Evolutionary conservation across 64 coral and sea anemone genomes (phyloP).

Genomic region (Pocillopora verrucosa): DNA sequence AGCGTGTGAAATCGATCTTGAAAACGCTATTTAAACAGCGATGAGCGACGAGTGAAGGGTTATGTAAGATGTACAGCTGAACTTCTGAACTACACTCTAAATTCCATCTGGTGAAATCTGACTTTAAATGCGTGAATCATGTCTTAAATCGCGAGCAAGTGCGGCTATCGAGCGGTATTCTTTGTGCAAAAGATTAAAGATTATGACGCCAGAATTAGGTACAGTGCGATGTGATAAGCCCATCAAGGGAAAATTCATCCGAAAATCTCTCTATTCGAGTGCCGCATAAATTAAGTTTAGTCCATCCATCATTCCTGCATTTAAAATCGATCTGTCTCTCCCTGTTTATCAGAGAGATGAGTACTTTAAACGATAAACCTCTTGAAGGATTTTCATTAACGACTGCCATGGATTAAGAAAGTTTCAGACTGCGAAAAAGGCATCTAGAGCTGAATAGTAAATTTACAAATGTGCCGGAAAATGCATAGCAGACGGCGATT

Average conservation of each 20-base stretch:
- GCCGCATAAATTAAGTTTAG: neutral
- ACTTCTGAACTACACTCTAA: neutral
- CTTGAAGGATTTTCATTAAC: slow-evolving; percentile 21
- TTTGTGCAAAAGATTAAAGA: too few relatives aligned
- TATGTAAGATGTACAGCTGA: too few relatives aligned
- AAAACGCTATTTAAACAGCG: neutral
- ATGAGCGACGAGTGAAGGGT: neutral
- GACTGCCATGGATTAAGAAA: neutral
- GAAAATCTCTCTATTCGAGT: neutral
- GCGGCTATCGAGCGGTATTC: too few relatives aligned
- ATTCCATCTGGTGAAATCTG: too few relatives aligned
- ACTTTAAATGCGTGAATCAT: too few relatives aligned
- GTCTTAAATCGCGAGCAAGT: too few relatives aligned
- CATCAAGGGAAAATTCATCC: too few relatives aligned
- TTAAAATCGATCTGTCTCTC: slow-evolving; percentile 12
- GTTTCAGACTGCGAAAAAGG: neutral
- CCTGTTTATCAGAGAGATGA: neutral
- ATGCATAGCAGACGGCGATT: neutral
- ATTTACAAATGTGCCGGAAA: neutral
- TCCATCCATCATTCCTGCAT: neutral
- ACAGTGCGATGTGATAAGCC: too few relatives aligned
- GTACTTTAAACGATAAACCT: slow-evolving; percentile 16
- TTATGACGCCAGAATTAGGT: too few relatives aligned
- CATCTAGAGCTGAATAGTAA: neutral
- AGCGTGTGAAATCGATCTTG: neutral